phyloP scores from a whole-genome alignment of 2,797 vertebrate genomes.

The Falco concolor region DNA sequence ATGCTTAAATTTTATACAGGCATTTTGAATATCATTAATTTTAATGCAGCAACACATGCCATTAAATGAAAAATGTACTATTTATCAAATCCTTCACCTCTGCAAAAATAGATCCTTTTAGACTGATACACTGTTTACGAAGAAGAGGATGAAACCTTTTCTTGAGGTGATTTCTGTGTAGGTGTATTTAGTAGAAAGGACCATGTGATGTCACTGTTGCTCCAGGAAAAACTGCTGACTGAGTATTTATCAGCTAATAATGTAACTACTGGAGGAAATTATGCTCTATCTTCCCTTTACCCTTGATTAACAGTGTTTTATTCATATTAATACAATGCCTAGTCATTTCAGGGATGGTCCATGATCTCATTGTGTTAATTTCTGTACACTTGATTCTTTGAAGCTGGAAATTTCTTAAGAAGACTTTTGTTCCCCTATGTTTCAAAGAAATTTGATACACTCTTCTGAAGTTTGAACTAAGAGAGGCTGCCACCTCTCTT shows the following conservation, averaged over 20 bases:
- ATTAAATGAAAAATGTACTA: not conserved
- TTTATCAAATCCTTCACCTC: not conserved
- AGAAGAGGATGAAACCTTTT: not conserved
- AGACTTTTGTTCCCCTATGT: not conserved
- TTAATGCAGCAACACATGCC: not conserved
- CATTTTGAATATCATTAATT: not conserved
- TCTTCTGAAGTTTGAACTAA: not conserved
- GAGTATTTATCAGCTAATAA: not conserved
- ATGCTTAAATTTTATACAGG: not conserved
- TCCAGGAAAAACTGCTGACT: slow-evolving; percentile 23
- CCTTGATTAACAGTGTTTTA: not conserved
- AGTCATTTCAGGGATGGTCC: not conserved
- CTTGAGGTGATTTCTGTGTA: not conserved
- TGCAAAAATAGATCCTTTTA: not conserved
- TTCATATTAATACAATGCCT: not conserved
- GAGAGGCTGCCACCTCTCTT: not conserved
- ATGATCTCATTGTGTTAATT: not conserved
- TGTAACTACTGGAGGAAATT: not conserved
- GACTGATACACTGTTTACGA: not conserved
- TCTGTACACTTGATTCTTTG: not conserved
- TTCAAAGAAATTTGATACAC: not conserved
- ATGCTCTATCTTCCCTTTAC: not conserved
- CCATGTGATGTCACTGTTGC: slow-evolving; percentile 75
- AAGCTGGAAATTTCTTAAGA: not conserved
- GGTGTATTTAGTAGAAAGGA: slow-evolving; percentile 36